Evolutionary conservation across 2,797 vertebrate species (phyloP), one percentile per base, ranked within the genome.

Genomic region (Coregonus sp.): DNA sequence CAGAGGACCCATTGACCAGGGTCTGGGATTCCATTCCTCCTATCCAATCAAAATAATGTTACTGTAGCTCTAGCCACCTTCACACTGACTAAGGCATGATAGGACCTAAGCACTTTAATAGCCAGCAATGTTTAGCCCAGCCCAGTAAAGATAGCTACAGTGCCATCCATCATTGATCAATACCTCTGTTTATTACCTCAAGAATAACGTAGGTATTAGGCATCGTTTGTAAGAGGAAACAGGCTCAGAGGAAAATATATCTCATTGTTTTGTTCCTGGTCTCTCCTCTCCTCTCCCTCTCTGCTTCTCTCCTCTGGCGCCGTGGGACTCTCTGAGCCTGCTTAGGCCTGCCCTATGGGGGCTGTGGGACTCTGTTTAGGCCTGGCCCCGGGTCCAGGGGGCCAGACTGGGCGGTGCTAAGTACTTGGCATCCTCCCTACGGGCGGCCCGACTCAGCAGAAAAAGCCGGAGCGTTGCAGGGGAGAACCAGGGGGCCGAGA

Each of bases 361-460:
- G 76, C 76, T 77, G 76, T 79, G 78, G 80, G 78, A 77, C 73
- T 37, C 72, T 80, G 72, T 82, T 82, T 78, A 77, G 71, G 59
- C 37, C 73, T 2, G 11, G 63, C 77, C 81, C 67, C 29, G 73
- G 68, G 20, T 2, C 68, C 75, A 76, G 73, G 9, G 81, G 79
- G 78, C 63, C 82, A 16, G 79, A 73, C 81, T 3, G 56, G 83
- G 82, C 82, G 83, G 82, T 80, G 86, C 86, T 89, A 85, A 88
- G 85, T 89, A 88, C 86, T 87, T 51, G 66, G 72, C 69, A 74
- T n/a, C 80, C 15, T 85, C 86, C 84, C 89, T 25, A 77, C 4
- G 82, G 84, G 84, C 81, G 71, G 70, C 85, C 86, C 79, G 81
- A 80, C 91, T 92, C 90, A 86, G 91, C 87, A 90, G 85, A 91